A percentile compares a stretch with the other conserved stretches of the same genome.
phyloP scores from a whole-genome alignment of 2,797 vertebrate genomes.

The Acrocephalus scirpaceus region DNA sequence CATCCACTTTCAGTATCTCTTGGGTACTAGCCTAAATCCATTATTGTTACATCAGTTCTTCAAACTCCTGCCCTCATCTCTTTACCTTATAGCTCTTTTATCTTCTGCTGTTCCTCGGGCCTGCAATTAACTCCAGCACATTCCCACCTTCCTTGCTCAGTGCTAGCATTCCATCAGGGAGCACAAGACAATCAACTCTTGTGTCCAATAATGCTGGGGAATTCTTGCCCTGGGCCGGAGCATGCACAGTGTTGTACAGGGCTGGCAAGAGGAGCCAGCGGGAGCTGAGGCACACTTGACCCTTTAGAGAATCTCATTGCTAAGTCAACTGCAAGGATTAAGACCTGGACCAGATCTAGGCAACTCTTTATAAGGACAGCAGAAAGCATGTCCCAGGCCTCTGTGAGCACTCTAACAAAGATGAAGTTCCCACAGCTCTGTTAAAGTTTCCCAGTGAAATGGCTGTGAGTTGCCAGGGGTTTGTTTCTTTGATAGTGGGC shows the following conservation, averaged over 20 bases:
- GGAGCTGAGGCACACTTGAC: rapidly evolving
- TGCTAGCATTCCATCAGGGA: background rate
- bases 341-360: background rate
- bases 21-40: background rate
- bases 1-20: background rate
- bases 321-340: background rate
- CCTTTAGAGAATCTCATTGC: background rate
- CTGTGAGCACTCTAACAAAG: background rate
- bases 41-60: background rate
- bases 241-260: rapidly evolving
- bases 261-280: background rate
- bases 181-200: background rate
- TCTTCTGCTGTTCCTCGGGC: background rate
- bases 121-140: background rate
- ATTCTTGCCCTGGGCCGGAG: background rate
- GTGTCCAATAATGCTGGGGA: rapidly evolving
- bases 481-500: background rate
- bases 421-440: background rate
- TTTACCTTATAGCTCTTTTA: background rate
- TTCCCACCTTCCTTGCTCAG: background rate
- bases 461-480: background rate
- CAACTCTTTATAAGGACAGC: background rate
- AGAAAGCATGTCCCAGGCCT: background rate
- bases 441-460: background rate
- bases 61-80: background rate